These are phyloP conservation scores for Mystacides longicornis DNA, from an alignment of 2,888 invertebrate genomes.

Conservation along the genomic window DNA sequence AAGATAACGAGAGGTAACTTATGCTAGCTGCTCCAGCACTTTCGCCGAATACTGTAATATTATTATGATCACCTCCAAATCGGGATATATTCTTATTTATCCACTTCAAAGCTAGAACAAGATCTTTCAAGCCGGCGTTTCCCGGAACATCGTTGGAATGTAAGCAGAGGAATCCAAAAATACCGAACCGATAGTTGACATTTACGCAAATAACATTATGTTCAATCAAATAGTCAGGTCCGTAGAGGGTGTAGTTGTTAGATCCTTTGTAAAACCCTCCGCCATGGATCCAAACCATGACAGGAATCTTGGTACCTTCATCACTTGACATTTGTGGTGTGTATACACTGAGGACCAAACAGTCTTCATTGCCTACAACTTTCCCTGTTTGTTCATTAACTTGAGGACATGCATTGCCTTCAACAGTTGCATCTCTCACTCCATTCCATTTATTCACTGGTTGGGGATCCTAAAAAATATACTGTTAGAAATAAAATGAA, in stretches of 20 bases:
- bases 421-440: slow-evolving; percentile 16
- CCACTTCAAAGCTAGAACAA: slow-evolving; percentile 21
- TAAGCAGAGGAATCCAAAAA: slow-evolving; percentile 21
- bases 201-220: slow-evolving; percentile 18
- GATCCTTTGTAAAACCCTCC: slow-evolving; percentile 21
- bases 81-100: slow-evolving; percentile 18
- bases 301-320: slow-evolving; percentile 11
- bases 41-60: slow-evolving; percentile 23
- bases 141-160: slow-evolving; percentile 20
- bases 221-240: slow-evolving; percentile 18
- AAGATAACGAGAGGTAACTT: slow-evolving; percentile 11
- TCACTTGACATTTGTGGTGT: slow-evolving; percentile 5
- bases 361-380: slow-evolving; percentile 18
- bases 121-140: slow-evolving; percentile 24
- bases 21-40: slow-evolving; percentile 22
- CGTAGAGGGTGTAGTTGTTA: slow-evolving; percentile 14
- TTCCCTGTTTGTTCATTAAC: slow-evolving; percentile 10
- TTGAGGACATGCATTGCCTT: slow-evolving; percentile 12
- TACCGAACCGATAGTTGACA: slow-evolving; percentile 20
- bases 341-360: slow-evolving; percentile 22
- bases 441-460: slow-evolving; percentile 14
- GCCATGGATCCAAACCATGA: slow-evolving; percentile 25
- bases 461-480: slow-evolving; percentile 17
- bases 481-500: neutral
- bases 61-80: slow-evolving; percentile 20